Evolutionary conservation across 2,888 invertebrate species (phyloP).

Genomic region (Pollenia labialis): DNA sequence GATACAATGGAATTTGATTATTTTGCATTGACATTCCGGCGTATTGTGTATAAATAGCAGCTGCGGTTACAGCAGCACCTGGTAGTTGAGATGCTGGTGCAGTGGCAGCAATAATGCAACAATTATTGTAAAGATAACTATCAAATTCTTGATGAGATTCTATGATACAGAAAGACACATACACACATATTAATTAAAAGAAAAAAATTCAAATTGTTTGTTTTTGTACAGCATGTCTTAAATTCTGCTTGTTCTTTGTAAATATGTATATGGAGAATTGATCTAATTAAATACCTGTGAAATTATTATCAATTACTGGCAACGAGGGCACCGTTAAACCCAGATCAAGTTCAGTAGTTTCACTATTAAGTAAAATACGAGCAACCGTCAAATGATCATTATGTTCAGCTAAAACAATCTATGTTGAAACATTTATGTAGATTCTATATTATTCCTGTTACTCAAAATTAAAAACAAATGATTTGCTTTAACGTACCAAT

Average conservation of each 20-base stretch:
- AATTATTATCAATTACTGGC: conserved; percentile 90
- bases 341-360: conserved; percentile 90
- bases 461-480: background rate
- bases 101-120: conserved; percentile 74
- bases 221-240: too few relatives aligned
- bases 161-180: conserved; percentile 74
- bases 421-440: conserved; percentile 25
- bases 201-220: too few relatives aligned
- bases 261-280: background rate
- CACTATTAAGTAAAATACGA: conserved; percentile 91
- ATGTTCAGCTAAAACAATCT: conserved; percentile 93
- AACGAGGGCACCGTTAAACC: conserved; percentile 89
- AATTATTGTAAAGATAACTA: conserved; percentile 86
- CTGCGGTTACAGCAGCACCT: conserved; percentile 69
- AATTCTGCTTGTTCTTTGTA: too few relatives aligned
- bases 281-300: conserved; percentile 87
- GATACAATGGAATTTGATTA: conserved; percentile 53
- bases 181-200: background rate
- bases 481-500: conserved; percentile 85
- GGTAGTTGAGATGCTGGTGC: conserved; percentile 59
- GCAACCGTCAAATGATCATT: conserved; percentile 95
- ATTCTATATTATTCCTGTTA: background rate
- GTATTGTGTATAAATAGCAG: conserved; percentile 73
- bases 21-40: conserved; percentile 75
- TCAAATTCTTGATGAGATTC: conserved; percentile 91